Conservation (phyloP, 2,888 invertebrate genomes). For the Andrena trimmerana region DNA sequence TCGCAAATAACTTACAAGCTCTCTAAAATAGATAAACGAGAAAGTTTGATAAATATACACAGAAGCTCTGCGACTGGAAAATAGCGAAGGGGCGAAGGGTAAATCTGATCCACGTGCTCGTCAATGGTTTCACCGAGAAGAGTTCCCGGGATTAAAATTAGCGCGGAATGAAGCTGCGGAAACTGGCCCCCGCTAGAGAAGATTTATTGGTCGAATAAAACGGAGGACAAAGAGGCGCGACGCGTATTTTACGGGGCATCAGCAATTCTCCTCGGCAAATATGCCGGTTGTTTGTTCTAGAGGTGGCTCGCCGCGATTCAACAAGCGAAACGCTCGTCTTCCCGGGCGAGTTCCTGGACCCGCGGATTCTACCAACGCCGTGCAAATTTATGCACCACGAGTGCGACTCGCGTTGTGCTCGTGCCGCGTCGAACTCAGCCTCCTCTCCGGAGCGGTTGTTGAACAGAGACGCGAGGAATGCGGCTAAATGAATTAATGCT, state of each 20-base stretch:
- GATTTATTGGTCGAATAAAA: constrained; percentile 51
- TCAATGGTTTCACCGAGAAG: background rate
- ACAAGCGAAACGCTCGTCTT: constrained; percentile 27
- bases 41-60: background rate
- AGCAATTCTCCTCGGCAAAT: constrained; percentile 63
- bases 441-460: background rate
- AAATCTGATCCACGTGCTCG: background rate
- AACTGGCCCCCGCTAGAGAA: background rate
- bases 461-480: constrained; percentile 1
- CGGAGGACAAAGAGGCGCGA: constrained; percentile 16
- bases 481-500: background rate
- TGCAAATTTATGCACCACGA: constrained; percentile 54
- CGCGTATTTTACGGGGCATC: constrained; percentile 59
- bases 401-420: constrained; percentile 19
- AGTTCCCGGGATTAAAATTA: constrained; percentile 19
- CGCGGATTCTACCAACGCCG: constrained; percentile 47
- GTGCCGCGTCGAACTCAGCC: constrained; percentile 2
- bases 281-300: constrained; percentile 63
- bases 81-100: too few relatives aligned
- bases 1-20: too few relatives aligned
- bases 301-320: constrained; percentile 44
- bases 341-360: constrained; percentile 22
- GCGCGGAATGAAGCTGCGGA: background rate
- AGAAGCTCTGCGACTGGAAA: background rate
- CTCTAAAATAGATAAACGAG: too few relatives aligned